These are phyloP conservation scores for Oryzias woworae DNA, from an alignment of 2,113 vertebrate species.

Conservation along the genomic window DNA sequence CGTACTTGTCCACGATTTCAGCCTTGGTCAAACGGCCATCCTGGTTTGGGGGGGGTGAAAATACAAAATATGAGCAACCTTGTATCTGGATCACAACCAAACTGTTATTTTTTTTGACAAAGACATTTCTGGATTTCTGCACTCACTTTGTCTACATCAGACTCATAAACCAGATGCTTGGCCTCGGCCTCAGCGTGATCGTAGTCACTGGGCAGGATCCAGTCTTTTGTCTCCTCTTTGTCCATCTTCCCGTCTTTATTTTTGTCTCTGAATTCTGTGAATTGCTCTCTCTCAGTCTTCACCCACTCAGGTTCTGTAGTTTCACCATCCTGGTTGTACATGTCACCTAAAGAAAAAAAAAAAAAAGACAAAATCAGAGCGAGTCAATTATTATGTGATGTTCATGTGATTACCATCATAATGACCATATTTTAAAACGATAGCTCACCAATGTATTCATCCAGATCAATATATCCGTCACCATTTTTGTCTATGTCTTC, in stretches of 20 bases:
- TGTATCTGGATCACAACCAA: not conserved
- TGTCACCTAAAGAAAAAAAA: constrained; percentile 82
- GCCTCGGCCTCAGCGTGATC: constrained; percentile 97
- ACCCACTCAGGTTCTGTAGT: constrained; percentile 94
- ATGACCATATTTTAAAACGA: not conserved
- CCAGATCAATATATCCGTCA: constrained; percentile 94
- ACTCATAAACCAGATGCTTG: constrained; percentile 93
- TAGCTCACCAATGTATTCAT: constrained; percentile 94
- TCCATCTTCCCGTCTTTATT: constrained; percentile 97
- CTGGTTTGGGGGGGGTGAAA: constrained; percentile 58
- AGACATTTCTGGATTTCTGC: not conserved
- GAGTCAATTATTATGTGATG: not conserved
- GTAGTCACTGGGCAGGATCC: constrained; percentile 95
- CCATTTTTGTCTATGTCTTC: constrained; percentile 98
- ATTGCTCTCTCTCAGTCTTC: constrained; percentile 92
- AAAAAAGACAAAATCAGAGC: not conserved
- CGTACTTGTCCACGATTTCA: constrained; percentile 95
- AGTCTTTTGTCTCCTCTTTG: constrained; percentile 93
- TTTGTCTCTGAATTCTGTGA: constrained; percentile 94
- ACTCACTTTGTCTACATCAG: constrained; percentile 88
- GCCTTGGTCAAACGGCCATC: constrained; percentile 87
- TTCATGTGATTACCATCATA: not conserved
- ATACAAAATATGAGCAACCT: not conserved
- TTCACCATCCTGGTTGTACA: constrained; percentile 93
- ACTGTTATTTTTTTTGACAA: not conserved